These are phyloP conservation scores for Heteropelma amictum DNA, from an alignment of 2,888 invertebrate genomes.

Conservation along the genomic window DNA sequence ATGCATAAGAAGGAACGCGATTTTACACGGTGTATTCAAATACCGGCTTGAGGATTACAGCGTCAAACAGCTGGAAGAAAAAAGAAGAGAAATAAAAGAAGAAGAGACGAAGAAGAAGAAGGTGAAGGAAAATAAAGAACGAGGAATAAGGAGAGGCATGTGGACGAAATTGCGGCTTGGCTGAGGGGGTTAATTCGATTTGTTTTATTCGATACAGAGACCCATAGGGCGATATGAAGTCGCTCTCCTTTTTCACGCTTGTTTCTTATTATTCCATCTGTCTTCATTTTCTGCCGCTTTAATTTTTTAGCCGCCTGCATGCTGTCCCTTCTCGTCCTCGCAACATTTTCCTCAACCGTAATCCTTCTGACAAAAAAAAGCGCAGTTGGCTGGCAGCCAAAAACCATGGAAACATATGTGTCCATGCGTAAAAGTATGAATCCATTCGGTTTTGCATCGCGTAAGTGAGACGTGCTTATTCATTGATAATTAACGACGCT, in stretches of 20 bases:
- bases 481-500: too few species aligned
- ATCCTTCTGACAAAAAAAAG: too few species aligned
- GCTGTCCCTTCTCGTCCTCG: not conserved
- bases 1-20: constrained; percentile 58
- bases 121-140: constrained; percentile 5
- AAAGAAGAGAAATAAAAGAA: not conserved
- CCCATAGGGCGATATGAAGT: constrained; percentile 32
- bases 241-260: constrained; percentile 30
- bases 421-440: too few species aligned
- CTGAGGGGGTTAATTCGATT: constrained; percentile 57
- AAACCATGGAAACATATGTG: too few species aligned
- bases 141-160: constrained; percentile 3
- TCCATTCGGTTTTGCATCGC: too few species aligned
- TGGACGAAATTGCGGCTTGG: constrained; percentile 37
- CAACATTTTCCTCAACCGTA: too few species aligned
- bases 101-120: constrained; percentile 32
- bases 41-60: constrained; percentile 30
- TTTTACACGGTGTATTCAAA: constrained; percentile 53
- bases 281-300: not conserved
- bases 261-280: constrained; percentile 10
- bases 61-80: constrained; percentile 17
- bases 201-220: constrained; percentile 57
- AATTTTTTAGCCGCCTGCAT: not conserved
- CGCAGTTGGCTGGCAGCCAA: too few species aligned
- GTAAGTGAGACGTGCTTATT: too few species aligned